These are phyloP conservation scores for Ischnura elegans DNA, from an alignment of 2,888 invertebrate genomes.

Conservation along the genomic window DNA sequence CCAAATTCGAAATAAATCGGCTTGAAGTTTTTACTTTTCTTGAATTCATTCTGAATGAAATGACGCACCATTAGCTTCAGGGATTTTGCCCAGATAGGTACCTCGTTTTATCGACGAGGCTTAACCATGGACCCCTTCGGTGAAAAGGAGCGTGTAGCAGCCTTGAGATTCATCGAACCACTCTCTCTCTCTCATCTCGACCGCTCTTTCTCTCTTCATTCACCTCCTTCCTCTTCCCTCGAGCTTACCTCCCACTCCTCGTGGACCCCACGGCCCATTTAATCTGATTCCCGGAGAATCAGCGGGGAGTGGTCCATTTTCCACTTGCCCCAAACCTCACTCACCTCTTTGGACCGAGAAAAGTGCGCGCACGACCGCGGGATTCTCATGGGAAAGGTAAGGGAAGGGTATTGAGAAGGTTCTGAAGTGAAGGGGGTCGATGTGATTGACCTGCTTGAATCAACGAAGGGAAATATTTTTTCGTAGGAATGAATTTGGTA, in stretches of 20 bases:
- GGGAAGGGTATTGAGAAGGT: not conserved
- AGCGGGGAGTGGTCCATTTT: not conserved
- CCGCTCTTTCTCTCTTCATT: not conserved
- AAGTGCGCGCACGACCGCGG: not conserved
- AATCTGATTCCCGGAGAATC: not conserved
- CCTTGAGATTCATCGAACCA: not conserved
- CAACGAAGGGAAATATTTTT: no score
- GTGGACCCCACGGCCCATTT: slow-evolving; percentile 24
- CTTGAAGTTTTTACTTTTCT: no score
- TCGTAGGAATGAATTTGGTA: no score
- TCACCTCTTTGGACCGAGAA: not conserved
- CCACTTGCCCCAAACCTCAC: not conserved
- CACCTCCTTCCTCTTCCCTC: not conserved
- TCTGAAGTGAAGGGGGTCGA: not conserved
- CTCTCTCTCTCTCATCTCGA: not conserved
- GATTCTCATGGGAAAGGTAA: not conserved
- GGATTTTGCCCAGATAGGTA: no score
- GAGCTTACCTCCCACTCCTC: not conserved
- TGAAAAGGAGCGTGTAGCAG: not conserved
- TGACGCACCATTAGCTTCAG: no score
- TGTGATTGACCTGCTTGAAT: no score
- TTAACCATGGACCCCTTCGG: not conserved
- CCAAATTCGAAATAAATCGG: no score
- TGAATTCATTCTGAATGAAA: no score
- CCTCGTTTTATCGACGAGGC: no score